phyloP scores from a whole-genome alignment of 2,113 vertebrate species.

The Sakesphorus luctuosus region DNA sequence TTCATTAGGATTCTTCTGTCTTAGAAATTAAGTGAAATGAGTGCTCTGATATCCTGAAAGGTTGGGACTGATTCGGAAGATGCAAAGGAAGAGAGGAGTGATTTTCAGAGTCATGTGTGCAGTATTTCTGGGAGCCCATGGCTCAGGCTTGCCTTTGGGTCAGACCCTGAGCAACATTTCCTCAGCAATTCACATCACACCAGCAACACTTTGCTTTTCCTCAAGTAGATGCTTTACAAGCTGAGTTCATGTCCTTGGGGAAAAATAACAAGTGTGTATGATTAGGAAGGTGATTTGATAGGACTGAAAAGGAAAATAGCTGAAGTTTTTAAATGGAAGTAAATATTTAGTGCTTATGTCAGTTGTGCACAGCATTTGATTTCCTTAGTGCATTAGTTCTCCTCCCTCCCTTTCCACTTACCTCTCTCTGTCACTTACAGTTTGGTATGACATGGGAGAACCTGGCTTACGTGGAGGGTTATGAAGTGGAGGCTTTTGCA shows the following conservation, averaged over 20 bases:
- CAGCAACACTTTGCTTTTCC: background rate
- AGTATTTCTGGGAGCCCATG: accelerated
- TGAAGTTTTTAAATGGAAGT: background rate
- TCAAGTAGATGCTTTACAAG: background rate
- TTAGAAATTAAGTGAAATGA: background rate
- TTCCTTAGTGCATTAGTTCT: background rate
- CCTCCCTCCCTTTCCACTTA: background rate
- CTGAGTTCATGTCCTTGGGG: background rate
- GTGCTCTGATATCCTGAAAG: background rate
- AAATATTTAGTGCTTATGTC: constrained; percentile 26
- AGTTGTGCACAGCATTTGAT: background rate
- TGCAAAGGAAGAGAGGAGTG: background rate
- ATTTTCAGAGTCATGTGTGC: background rate
- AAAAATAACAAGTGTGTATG: background rate
- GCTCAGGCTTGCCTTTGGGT: background rate
- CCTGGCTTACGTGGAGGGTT: background rate
- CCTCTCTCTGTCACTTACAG: background rate
- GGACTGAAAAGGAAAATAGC: background rate
- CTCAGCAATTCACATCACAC: background rate
- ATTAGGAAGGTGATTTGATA: constrained; percentile 44
- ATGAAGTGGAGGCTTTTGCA: background rate
- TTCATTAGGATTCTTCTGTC: background rate
- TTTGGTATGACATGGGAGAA: background rate
- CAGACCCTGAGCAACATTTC: background rate
- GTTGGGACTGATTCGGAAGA: background rate